These are phyloP conservation scores for Patiria miniata DNA, from an alignment of 35 echinoderm and acorn worm species.

Conservation along the genomic window DNA sequence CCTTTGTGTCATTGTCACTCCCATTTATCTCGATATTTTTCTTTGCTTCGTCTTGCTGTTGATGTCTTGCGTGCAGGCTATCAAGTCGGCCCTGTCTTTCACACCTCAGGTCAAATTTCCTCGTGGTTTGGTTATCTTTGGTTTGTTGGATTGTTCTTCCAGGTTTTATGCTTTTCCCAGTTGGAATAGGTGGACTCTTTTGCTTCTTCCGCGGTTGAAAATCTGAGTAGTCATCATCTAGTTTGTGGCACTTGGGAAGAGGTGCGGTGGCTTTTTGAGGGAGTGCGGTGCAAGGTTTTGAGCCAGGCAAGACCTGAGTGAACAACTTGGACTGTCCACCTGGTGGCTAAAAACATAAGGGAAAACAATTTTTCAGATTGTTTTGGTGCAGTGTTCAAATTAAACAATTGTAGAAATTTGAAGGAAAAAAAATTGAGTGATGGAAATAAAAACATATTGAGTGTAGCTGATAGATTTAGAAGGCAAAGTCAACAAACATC, in stretches of 20 bases:
- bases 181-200: neutral
- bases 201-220: neutral
- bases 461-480: neutral
- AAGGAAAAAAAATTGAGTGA: neutral
- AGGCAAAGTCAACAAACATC: neutral
- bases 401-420: neutral
- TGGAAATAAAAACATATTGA: neutral
- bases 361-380: neutral
- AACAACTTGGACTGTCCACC: constrained; percentile 14
- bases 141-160: neutral
- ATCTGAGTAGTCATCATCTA: neutral
- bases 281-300: neutral
- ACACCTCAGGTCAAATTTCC: neutral
- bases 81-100: neutral
- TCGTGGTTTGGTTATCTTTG: neutral
- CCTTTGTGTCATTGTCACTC: neutral
- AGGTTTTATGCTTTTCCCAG: neutral
- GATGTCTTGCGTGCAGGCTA: too few relatives aligned
- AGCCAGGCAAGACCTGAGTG: neutral
- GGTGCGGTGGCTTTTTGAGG: neutral
- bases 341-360: neutral
- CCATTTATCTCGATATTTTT: neutral
- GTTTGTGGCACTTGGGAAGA: neutral
- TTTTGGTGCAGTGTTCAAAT: neutral
- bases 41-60: neutral